Conservation (phyloP, 2,113 vertebrate species). For the Bubo scandiacus region DNA sequence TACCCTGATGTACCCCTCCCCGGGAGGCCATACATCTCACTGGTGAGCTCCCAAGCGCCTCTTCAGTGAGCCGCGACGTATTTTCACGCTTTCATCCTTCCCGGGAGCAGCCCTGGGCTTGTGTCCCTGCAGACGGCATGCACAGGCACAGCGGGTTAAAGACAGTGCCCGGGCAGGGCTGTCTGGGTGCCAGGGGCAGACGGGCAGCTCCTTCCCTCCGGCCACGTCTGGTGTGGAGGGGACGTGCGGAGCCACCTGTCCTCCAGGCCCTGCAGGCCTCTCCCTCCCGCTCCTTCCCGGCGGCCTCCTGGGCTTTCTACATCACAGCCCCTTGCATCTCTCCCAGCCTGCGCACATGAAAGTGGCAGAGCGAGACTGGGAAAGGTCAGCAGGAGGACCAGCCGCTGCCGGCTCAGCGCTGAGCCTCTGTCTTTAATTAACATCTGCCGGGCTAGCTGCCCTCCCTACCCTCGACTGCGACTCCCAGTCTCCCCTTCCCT, state of each 20-base stretch:
- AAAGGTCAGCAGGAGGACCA: slow-evolving; percentile 21
- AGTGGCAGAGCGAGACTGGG: slow-evolving; percentile 42
- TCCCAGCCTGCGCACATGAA: not conserved
- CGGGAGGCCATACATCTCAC: not conserved
- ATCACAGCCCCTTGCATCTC: not conserved
- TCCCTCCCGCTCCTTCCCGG: not conserved
- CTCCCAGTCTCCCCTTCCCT: slow-evolving; percentile 1
- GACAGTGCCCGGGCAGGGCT: not conserved
- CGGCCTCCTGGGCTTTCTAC: not conserved
- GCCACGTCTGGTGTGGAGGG: not conserved
- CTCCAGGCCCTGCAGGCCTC: not conserved
- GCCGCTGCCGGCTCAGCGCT: not conserved
- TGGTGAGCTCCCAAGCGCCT: not conserved
- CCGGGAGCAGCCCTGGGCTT: not conserved
- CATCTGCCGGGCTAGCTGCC: not conserved
- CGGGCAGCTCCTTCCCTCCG: not conserved
- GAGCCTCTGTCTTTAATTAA: slow-evolving; percentile 38
- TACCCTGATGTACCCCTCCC: not conserved
- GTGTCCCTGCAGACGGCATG: not conserved
- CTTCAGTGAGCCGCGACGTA: not conserved
- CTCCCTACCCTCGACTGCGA: not conserved
- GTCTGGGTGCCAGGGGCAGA: not conserved
- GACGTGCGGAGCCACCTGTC: not conserved
- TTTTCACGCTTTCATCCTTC: not conserved
- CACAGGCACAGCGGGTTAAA: not conserved